These are phyloP conservation scores for Leptatherina wallacei DNA, from an alignment of 2,797 vertebrate genomes.

Conservation along the genomic window DNA sequence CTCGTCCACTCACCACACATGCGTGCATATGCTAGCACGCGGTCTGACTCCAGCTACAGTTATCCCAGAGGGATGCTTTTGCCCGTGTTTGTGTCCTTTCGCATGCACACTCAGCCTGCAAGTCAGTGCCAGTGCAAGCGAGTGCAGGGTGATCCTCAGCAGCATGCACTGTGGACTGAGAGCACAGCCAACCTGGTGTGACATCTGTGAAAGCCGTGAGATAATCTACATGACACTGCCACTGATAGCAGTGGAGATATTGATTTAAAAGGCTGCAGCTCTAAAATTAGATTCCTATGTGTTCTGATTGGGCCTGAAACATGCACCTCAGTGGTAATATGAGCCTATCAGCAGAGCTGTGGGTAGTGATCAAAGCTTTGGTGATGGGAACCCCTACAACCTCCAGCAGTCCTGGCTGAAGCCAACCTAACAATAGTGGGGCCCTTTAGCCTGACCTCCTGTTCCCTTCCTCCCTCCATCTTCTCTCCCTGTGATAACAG, in stretches of 20 bases:
- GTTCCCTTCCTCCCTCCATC: slow-evolving; percentile 72
- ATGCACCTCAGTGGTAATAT: slow-evolving; percentile 53
- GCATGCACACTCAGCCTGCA: slow-evolving; percentile 46
- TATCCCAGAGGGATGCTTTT: slow-evolving; percentile 54
- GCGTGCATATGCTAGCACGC: slow-evolving; percentile 50
- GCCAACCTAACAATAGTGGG: slow-evolving; percentile 46
- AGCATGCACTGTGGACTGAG: slow-evolving; percentile 63
- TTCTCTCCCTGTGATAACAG: slow-evolving; percentile 77
- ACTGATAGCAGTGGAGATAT: slow-evolving; percentile 74
- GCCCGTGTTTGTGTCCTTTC: slow-evolving; percentile 49
- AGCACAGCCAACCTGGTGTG: slow-evolving; percentile 76
- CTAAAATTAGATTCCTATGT: slow-evolving; percentile 77
- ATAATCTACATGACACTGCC: slow-evolving; percentile 81
- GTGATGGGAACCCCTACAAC: slow-evolving; percentile 47
- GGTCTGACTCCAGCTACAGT: slow-evolving; percentile 50
- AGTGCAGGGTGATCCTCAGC: slow-evolving; percentile 60
- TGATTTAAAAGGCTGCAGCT: slow-evolving; percentile 80
- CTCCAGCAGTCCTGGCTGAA: slow-evolving; percentile 52
- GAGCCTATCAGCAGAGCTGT: slow-evolving; percentile 37
- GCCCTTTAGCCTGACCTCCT: slow-evolving; percentile 67
- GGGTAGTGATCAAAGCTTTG: slow-evolving; percentile 60
- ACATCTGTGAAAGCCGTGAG: slow-evolving; percentile 78
- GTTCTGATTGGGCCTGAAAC: slow-evolving; percentile 57
- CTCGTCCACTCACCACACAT: slow-evolving; percentile 64
- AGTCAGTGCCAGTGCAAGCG: slow-evolving; percentile 48